Conservation (phyloP, 2,113 vertebrate species). For the Solea senegalensis region DNA sequence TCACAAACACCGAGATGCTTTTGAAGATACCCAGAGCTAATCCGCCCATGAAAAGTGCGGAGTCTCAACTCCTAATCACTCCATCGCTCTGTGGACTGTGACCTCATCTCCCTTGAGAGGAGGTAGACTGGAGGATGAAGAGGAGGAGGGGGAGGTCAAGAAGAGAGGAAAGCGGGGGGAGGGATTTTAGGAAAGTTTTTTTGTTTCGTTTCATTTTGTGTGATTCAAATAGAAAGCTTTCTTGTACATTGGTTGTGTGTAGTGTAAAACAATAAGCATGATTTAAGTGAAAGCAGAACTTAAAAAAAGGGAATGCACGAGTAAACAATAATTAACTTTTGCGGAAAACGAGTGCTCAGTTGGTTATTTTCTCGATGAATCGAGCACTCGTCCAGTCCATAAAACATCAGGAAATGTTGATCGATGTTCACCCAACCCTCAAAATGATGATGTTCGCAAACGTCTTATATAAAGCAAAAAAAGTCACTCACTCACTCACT, state of each 20-base stretch:
- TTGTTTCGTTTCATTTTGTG: slow-evolving; percentile 10
- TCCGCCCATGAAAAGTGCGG: slow-evolving; percentile 30
- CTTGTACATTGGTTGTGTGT: neutral
- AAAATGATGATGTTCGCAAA: no score
- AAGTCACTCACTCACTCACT: no score
- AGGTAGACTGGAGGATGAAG: slow-evolving; percentile 14
- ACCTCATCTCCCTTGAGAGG: slow-evolving; percentile 72
- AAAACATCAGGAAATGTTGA: no score
- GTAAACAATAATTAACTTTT: no score
- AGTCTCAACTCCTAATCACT: slow-evolving; percentile 65
- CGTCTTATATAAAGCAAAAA: no score
- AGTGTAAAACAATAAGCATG: no score
- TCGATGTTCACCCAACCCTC: no score
- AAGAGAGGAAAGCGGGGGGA: neutral
- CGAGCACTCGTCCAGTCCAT: no score
- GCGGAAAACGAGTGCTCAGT: no score
- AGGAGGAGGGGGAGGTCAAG: slow-evolving; percentile 6
- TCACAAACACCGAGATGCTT: slow-evolving; percentile 31
- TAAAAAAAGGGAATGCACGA: no score
- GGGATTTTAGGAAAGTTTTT: slow-evolving; percentile 11
- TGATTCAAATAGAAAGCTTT: neutral
- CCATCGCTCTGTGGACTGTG: slow-evolving; percentile 69
- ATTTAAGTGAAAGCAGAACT: no score
- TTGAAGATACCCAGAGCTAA: slow-evolving; percentile 41
- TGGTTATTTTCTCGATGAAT: no score